Base-by-base conservation (phyloP, 2,888 invertebrate species). In the Drosophila hamatofila region DNA sequence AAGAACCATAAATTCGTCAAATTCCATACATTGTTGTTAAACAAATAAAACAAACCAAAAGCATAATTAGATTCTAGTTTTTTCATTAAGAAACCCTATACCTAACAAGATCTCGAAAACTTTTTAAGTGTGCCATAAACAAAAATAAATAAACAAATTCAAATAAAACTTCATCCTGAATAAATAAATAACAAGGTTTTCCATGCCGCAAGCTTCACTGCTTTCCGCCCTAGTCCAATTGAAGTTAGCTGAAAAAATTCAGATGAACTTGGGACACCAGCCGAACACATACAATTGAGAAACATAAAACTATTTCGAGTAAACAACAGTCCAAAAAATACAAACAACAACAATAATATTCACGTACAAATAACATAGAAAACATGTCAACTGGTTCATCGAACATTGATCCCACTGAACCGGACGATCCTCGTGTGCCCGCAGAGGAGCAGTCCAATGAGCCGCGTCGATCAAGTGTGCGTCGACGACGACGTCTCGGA, bases 321-420 rank as follows among this genome's bases (percentile, higher is more conserved):
- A 30, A 21, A 7, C 2, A 51, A n/a, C 18, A 51, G 14, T 51
- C 51, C 33, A 52, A 52, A 52, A 30, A 25, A 3, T 11, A 30
- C 9, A 30, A 30, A 11, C 9, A 2, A 35, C 33, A 35, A 51
- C 2, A 52, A 49, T 30, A 49, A 33, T 35, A 35, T 52, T 52
- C 51, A 52, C 23, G 5, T 16, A 8, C 8, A 8, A 30, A n/a
- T 16, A 51, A 35, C 16, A 35, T 23, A 23, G 33, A 23, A 23
- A 23, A 23, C 23, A 52, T 52, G 51, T 52, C 51, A 11, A 9
- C 51, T 1, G 51, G 35, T 5, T 52, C 35, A 16, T 52, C 51
- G 5, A 35, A 4, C 16, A 52, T 35, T 11, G 35, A 35, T 52
- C 51, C 51, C 33, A 2, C 11, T 23, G 51, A 52, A 5, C 5